Percentiles rank a stretch among this genome's conserved stretches.
phyloP scores from a whole-genome alignment of 2,888 invertebrate species.

The Cacoxenus indagator region DNA sequence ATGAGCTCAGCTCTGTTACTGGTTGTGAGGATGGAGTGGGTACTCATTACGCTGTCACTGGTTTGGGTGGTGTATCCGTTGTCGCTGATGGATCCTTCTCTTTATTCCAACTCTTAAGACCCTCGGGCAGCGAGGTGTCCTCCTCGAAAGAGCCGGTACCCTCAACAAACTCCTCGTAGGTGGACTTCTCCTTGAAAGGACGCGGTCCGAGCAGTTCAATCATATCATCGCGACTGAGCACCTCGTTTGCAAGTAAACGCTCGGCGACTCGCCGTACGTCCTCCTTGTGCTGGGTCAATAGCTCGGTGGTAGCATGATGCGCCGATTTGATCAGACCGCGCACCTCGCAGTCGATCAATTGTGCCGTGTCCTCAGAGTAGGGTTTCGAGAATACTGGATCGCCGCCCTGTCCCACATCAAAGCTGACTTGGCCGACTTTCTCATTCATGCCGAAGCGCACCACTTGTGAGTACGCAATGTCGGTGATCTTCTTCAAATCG shows the following conservation, averaged over 20 bases:
- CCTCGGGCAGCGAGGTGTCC: slow-evolving; percentile 93
- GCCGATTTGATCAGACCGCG: slow-evolving; percentile 82
- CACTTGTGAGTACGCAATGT: slow-evolving; percentile 98
- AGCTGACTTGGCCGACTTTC: slow-evolving; percentile 96
- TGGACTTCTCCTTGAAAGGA: slow-evolving; percentile 98
- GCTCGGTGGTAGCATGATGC: slow-evolving; percentile 82
- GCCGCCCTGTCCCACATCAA: slow-evolving; percentile 93
- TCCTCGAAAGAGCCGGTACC: slow-evolving; percentile 98
- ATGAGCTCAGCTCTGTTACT: background rate
- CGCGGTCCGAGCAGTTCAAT: slow-evolving; percentile 93
- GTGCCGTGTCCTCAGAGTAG: slow-evolving; percentile 97
- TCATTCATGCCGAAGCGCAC: slow-evolving; percentile 98
- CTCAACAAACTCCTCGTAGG: slow-evolving; percentile 99
- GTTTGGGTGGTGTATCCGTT: slow-evolving; percentile 50
- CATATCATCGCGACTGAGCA: slow-evolving; percentile 97
- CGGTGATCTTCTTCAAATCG: slow-evolving; percentile 97
- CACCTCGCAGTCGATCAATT: slow-evolving; percentile 95
- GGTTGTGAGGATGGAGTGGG: too few species aligned
- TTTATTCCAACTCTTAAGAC: slow-evolving; percentile 95
- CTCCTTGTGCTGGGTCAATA: slow-evolving; percentile 85
- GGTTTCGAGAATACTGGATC: slow-evolving; percentile 96
- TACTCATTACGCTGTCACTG: slow-evolving; percentile 53
- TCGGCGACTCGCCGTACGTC: slow-evolving; percentile 91
- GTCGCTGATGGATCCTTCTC: slow-evolving; percentile 70
- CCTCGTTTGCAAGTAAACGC: slow-evolving; percentile 92